Percentiles rank a stretch among this genome's conserved stretches.
These are phyloP conservation scores for Protobothrops mucrosquamatus DNA, from an alignment of 2,113 vertebrate genomes.

Conservation along the genomic window DNA sequence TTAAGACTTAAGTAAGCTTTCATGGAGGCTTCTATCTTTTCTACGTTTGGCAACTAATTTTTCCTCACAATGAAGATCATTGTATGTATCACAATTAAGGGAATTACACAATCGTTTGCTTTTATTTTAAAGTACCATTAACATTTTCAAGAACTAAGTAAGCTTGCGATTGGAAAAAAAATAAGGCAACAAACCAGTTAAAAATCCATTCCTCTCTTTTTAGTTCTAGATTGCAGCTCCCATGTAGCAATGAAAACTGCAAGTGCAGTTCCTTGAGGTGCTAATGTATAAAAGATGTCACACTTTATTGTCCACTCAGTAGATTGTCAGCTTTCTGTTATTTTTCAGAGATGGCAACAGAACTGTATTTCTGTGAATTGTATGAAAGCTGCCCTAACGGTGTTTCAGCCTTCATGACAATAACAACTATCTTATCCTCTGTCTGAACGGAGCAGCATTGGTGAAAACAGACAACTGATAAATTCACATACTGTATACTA, in stretches of 20 bases:
- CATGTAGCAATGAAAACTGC: neutral
- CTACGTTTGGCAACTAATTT: constrained; percentile 52
- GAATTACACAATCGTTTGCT: neutral
- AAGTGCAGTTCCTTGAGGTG: neutral
- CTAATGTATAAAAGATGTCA: neutral
- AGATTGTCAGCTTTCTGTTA: neutral
- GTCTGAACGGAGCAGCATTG: neutral
- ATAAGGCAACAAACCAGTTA: neutral
- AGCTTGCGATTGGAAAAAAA: neutral
- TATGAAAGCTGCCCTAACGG: neutral
- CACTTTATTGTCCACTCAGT: neutral
- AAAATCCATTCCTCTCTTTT: neutral
- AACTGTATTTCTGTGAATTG: neutral
- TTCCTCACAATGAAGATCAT: constrained; percentile 31
- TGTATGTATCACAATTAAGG: constrained; percentile 65
- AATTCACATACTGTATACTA: neutral
- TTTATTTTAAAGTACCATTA: neutral
- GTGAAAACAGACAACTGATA: neutral
- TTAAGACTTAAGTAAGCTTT: constrained; percentile 49
- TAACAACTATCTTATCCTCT: neutral
- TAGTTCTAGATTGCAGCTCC: constrained; percentile 2
- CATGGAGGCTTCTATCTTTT: constrained; percentile 61
- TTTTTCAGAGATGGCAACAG: neutral
- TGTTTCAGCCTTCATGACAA: neutral
- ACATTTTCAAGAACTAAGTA: constrained; percentile 30